These are phyloP conservation scores for Grus americana DNA, from an alignment of 2,113 vertebrate species.

Conservation along the genomic window DNA sequence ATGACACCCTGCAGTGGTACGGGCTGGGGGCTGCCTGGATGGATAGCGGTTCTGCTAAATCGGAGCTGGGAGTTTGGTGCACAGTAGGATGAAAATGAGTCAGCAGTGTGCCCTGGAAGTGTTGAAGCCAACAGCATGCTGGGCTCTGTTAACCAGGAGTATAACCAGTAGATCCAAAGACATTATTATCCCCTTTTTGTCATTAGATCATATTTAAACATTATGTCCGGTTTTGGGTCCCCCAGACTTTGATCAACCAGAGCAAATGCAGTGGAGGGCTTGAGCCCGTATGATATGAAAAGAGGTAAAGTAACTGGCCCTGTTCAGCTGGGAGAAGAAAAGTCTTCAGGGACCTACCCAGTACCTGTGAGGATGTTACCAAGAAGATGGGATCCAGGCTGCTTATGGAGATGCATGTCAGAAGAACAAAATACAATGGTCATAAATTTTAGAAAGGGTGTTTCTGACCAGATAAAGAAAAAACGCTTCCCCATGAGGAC, in stretches of 20 bases:
- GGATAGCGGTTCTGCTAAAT: not conserved
- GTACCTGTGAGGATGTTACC: not conserved
- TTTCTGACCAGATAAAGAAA: not conserved
- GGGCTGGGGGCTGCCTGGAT: not conserved
- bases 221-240: not conserved
- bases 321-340: not conserved
- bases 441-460: not conserved
- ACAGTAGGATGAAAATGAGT: not conserved
- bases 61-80: too few relatives aligned
- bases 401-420: not conserved
- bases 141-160: not conserved
- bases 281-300: not conserved
- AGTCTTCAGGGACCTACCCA: not conserved
- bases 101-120: too few relatives aligned
- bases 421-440: not conserved
- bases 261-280: not conserved
- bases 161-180: not conserved
- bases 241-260: not conserved
- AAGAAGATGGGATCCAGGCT: not conserved
- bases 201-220: not conserved
- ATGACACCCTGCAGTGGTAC: not conserved
- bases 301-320: not conserved
- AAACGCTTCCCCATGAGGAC: not conserved
- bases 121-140: not conserved
- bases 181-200: not conserved